Conservation (phyloP, 2,113 vertebrate genomes). For the Connochaetes taurinus region DNA sequence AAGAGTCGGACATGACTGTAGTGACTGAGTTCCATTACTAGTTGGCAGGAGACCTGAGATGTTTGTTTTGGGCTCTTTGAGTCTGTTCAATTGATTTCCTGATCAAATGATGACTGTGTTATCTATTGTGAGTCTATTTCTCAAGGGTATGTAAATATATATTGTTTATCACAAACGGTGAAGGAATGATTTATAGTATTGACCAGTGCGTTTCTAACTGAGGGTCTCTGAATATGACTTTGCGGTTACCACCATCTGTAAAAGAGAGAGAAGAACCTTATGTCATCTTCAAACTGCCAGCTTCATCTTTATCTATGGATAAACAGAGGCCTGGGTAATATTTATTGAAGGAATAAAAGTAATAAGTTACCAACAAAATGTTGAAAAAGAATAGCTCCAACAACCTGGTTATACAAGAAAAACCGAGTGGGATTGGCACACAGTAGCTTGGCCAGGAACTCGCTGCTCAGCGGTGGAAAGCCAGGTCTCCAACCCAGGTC, state of each 20-base stretch:
- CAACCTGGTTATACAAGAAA: background rate
- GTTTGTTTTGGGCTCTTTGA: background rate
- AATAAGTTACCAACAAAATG: background rate
- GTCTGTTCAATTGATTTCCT: background rate
- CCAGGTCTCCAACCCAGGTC: background rate
- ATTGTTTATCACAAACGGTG: background rate
- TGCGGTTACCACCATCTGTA: background rate
- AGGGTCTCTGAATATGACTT: background rate
- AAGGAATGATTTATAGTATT: background rate
- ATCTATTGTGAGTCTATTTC: background rate
- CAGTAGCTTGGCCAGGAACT: background rate
- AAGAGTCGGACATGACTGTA: accelerated
- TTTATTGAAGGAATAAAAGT: background rate
- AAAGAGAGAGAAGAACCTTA: background rate
- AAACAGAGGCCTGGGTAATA: background rate
- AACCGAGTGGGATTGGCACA: background rate
- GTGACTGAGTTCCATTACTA: background rate
- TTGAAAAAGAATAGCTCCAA: background rate
- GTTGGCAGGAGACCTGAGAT: background rate
- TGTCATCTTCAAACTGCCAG: background rate
- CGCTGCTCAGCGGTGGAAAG: background rate
- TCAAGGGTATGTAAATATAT: background rate
- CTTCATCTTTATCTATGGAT: background rate
- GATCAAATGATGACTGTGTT: background rate
- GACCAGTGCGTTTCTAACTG: background rate